Conservation (phyloP, 2,113 vertebrate species). For the Gila orcuttii region DNA sequence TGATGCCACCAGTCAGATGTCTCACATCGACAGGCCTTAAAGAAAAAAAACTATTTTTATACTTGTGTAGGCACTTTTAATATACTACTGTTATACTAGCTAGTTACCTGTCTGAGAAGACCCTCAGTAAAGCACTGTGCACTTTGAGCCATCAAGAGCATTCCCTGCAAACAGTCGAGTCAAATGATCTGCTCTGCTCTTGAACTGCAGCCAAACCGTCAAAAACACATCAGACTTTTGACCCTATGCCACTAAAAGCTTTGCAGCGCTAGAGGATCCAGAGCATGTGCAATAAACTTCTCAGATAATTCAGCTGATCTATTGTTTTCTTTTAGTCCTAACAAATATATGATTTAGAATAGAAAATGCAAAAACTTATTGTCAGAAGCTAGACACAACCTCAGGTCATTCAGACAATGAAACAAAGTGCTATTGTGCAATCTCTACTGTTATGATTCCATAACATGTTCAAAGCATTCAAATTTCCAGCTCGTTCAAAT, state of each 20-base stretch:
- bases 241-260: conserved; percentile 55
- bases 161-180: conserved; percentile 26
- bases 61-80: neutral
- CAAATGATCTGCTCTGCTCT: conserved; percentile 40
- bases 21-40: neutral
- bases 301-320: neutral
- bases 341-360: neutral
- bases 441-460: neutral
- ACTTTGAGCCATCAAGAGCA: conserved; percentile 35
- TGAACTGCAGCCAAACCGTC: conserved; percentile 32
- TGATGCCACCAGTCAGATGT: neutral
- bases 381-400: neutral
- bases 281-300: neutral
- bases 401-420: neutral
- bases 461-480: neutral
- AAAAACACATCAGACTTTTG: conserved; percentile 57
- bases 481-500: neutral
- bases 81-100: neutral
- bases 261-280: neutral
- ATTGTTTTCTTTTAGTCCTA: neutral
- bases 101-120: neutral
- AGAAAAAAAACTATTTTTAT: neutral
- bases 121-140: conserved; percentile 35
- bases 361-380: neutral
- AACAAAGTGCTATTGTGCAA: neutral